Percentiles rank a stretch among this genome's conserved stretches.
Conservation (phyloP, 2,113 vertebrate genomes). For the Mesoclemmys tuberculata region DNA sequence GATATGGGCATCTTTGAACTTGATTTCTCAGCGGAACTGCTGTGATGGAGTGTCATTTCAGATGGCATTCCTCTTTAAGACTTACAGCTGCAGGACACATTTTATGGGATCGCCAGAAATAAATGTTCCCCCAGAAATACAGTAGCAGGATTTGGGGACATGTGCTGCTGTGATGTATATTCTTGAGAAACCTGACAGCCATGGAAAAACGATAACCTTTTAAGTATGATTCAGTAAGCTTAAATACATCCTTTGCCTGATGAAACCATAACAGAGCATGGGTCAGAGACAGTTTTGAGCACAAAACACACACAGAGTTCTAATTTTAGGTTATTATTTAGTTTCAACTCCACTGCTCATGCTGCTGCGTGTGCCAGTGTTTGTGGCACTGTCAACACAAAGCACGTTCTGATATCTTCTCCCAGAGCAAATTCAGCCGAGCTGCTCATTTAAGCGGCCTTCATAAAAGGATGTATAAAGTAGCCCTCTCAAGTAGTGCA, state of each 20-base stretch:
- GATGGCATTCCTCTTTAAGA: constrained; percentile 25
- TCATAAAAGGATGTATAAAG: neutral
- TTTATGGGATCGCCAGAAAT: constrained; percentile 39
- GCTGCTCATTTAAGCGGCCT: neutral
- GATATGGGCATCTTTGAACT: constrained; percentile 60
- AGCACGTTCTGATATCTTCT: neutral
- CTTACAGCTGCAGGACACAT: constrained; percentile 13
- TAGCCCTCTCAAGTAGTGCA: neutral
- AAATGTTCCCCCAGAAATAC: constrained; percentile 46
- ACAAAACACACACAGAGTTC: neutral
- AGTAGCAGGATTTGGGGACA: constrained; percentile 30
- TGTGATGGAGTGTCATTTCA: neutral
- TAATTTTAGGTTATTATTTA: neutral
- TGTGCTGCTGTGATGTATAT: neutral
- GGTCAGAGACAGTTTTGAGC: neutral
- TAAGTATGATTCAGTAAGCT: rapidly evolving
- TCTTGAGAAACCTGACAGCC: neutral
- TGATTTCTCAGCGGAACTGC: constrained; percentile 9
- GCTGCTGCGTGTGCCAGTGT: neutral
- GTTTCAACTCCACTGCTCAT: neutral
- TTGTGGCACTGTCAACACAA: neutral
- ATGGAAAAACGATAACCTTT: constrained; percentile 1
- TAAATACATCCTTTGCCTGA: rapidly evolving
- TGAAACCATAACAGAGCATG: neutral
- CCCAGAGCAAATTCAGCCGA: neutral